Conservation (phyloP, 1,140 invertebrate genomes). For the Drosophila bocki region DNA sequence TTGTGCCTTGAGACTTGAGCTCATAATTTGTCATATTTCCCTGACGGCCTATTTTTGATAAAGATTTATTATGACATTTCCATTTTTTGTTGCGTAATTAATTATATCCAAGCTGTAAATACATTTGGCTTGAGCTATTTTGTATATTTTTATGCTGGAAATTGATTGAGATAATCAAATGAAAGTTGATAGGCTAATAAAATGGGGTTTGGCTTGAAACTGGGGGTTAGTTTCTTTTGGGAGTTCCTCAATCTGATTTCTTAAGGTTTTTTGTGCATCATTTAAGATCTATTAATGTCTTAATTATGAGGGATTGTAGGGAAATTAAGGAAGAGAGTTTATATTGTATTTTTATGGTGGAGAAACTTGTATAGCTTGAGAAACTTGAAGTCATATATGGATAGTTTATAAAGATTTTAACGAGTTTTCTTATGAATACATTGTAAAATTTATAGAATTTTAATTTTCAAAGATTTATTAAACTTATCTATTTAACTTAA, state of each 20-base stretch:
- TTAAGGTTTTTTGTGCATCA: constrained; percentile 40
- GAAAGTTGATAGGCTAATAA: constrained; percentile 57
- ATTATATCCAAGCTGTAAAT: constrained; percentile 45
- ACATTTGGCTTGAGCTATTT: constrained; percentile 18
- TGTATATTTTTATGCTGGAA: constrained; percentile 54
- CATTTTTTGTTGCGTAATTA: constrained; percentile 62
- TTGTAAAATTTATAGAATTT: background rate
- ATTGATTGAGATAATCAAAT: constrained; percentile 73
- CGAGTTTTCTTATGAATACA: no score
- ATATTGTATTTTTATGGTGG: constrained; percentile 4
- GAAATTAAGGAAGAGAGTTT: constrained; percentile 4
- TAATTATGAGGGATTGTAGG: constrained; percentile 45
- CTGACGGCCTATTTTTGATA: constrained; percentile 62
- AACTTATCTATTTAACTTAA: background rate
- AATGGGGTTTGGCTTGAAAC: constrained; percentile 16
- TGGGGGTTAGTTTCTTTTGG: constrained; percentile 5
- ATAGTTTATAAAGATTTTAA: background rate
- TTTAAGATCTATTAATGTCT: constrained; percentile 57
- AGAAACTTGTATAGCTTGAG: background rate
- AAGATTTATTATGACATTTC: constrained; percentile 82
- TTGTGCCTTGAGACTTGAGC: constrained; percentile 54
- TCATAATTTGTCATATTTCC: constrained; percentile 77
- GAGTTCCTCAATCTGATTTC: constrained; percentile 16
- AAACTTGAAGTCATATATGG: background rate
- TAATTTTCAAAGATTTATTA: background rate